A percentile compares a stretch with the other conserved stretches of the same genome.
Evolutionary conservation across 2,797 vertebrate genomes (phyloP).

Genomic region (Heteromormyrus szaboi): DNA sequence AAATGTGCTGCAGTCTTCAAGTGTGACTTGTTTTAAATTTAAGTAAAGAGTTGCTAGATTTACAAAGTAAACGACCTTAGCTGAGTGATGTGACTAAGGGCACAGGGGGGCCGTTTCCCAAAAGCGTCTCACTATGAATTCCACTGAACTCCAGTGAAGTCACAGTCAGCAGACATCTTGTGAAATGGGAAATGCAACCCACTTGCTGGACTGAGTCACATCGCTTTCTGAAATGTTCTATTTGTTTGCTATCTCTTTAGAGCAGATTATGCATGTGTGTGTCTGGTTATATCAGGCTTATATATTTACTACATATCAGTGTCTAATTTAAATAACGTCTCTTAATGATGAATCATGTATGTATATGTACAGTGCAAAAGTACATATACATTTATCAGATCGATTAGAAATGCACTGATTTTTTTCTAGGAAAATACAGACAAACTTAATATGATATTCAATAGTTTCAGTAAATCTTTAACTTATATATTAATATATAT

Average conservation of each 20-base stretch:
- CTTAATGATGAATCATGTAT: neutral
- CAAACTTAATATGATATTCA: neutral
- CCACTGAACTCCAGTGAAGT: slow-evolving; percentile 2
- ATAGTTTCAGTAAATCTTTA: neutral
- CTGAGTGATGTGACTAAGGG: neutral
- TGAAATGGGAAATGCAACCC: slow-evolving; percentile 28
- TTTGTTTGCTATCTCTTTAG: slow-evolving; percentile 35
- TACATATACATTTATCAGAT: neutral
- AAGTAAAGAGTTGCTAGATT: neutral
- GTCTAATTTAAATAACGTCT: slow-evolving; percentile 19
- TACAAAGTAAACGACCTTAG: neutral
- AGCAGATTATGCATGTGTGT: slow-evolving; percentile 36
- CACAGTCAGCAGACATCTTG: slow-evolving; percentile 15
- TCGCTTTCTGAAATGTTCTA: slow-evolving; percentile 28
- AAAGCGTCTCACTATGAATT: neutral
- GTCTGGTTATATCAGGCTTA: slow-evolving; percentile 27
- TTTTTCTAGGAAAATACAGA: neutral
- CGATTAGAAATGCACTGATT: neutral
- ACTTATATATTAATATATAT: neutral
- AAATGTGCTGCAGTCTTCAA: neutral
- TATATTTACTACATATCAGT: slow-evolving; percentile 31
- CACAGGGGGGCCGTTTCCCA: neutral
- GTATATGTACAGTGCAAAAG: neutral
- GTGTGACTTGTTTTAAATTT: neutral
- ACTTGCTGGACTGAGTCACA: slow-evolving; percentile 26